Evolutionary conservation across 2,888 invertebrate species (phyloP).

Genomic region (Kryphioiulus occultus): DNA sequence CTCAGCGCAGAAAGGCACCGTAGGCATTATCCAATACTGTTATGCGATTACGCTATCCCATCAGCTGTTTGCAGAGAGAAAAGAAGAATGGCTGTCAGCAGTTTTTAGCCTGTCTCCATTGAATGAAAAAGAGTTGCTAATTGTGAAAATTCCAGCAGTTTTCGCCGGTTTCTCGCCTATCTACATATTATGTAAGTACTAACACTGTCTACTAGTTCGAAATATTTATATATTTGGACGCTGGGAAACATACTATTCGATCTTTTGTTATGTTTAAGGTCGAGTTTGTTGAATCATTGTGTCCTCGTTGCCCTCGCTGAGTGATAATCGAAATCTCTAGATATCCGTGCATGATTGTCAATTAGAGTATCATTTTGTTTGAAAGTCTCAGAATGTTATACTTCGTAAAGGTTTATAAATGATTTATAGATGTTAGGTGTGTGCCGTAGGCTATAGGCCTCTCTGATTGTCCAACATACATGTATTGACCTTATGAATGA

Average conservation of each 20-base stretch:
- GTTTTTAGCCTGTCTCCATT: neutral
- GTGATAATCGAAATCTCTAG: neutral
- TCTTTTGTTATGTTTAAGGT: neutral
- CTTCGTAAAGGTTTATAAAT: too few species aligned
- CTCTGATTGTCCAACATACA: too few species aligned
- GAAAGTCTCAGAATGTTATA: too few species aligned
- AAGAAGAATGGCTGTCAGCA: constrained; percentile 5
- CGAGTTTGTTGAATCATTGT: neutral
- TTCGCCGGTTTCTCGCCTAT: neutral
- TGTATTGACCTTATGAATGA: too few species aligned
- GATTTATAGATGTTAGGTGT: too few species aligned
- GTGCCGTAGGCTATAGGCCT: too few species aligned
- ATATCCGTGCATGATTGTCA: neutral
- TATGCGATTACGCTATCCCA: neutral
- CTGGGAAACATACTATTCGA: neutral
- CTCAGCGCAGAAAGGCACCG: neutral
- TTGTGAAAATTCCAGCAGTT: neutral
- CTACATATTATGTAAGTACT: constrained; percentile 1
- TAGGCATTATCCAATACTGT: neutral
- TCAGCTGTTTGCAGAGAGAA: neutral
- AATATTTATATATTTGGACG: too few species aligned
- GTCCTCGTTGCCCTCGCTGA: neutral
- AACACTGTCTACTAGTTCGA: too few species aligned
- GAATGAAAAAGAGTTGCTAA: neutral
- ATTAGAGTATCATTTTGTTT: too few species aligned